Evolutionary conservation across 35 echinoderm and acorn worm species (phyloP).

Genomic region (Eucidaris tribuloides): DNA sequence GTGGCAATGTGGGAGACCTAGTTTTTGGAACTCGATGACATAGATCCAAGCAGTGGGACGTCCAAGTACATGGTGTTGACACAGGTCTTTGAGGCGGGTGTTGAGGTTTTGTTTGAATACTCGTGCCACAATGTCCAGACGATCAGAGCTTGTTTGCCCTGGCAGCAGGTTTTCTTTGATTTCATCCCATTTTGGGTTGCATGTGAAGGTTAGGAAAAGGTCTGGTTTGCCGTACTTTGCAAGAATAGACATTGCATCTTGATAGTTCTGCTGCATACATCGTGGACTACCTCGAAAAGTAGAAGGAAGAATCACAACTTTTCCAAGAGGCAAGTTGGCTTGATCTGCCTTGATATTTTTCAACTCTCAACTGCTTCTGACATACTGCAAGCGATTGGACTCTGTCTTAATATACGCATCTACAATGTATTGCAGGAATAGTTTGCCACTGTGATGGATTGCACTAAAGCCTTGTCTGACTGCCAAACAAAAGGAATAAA

Average conservation of each 20-base stretch:
- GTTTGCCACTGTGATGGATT: background rate
- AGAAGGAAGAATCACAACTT: background rate
- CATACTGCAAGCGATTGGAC: background rate
- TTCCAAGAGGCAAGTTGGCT: background rate
- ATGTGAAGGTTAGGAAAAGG: slow-evolving; percentile 40
- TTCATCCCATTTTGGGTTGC: slow-evolving; percentile 44
- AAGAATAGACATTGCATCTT: slow-evolving; percentile 47
- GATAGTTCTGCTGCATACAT: background rate
- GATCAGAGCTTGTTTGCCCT: background rate
- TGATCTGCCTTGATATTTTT: background rate
- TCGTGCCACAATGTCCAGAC: slow-evolving; percentile 18
- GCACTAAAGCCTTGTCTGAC: background rate
- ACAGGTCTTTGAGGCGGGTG: background rate
- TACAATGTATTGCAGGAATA: background rate
- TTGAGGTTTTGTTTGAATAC: slow-evolving; percentile 6
- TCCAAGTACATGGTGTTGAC: slow-evolving; percentile 11
- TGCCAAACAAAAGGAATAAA: too few species aligned
- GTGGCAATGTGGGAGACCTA: slow-evolving; percentile 14
- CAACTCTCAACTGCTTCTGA: background rate
- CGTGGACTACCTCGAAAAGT: slow-evolving; percentile 15
- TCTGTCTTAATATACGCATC: background rate
- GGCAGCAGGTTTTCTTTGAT: background rate
- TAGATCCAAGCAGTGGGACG: background rate
- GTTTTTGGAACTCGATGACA: slow-evolving; percentile 12
- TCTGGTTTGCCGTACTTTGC: slow-evolving; percentile 13